Evolutionary conservation across 2,113 vertebrate species (phyloP).

Genomic region (Carassius carassius): DNA sequence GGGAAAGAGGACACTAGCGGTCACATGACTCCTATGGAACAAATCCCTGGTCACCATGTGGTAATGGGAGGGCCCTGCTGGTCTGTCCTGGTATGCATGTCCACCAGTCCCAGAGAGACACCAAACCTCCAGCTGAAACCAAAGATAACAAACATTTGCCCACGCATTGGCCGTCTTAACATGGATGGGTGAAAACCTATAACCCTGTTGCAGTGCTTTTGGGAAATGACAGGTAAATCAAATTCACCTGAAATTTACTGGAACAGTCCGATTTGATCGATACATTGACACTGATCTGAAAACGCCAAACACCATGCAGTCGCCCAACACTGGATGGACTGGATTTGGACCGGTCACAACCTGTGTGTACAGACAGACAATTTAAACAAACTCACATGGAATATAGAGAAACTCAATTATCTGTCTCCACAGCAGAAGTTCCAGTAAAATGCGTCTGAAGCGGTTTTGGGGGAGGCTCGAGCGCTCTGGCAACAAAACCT

Average conservation of each 20-base stretch:
- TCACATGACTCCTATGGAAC: conserved; percentile 40
- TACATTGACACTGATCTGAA: not conserved
- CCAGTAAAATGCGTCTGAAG: conserved; percentile 27
- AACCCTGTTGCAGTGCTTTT: conserved; percentile 23
- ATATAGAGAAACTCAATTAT: conserved; percentile 14
- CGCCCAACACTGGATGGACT: not conserved
- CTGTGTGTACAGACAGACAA: conserved; percentile 11
- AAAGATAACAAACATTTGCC: conserved; percentile 50
- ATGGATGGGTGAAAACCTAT: conserved; percentile 17
- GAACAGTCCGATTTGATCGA: not conserved
- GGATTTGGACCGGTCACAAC: not conserved
- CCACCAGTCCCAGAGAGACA: conserved; percentile 23
- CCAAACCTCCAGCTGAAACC: conserved; percentile 25
- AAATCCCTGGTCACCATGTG: not conserved
- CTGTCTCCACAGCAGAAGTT: conserved; percentile 22
- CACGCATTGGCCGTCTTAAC: not conserved
- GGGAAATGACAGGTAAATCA: conserved; percentile 47
- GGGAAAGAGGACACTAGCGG: conserved; percentile 22
- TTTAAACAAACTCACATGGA: conserved; percentile 22
- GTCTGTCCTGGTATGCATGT: conserved; percentile 32
- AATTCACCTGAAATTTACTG: conserved; percentile 11
- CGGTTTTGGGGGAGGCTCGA: not conserved
- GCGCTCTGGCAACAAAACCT: not conserved
- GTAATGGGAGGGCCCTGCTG: conserved; percentile 33
- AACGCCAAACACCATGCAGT: not conserved